Evolutionary conservation across 2,797 vertebrate species (phyloP).

Genomic region (Cygnus olor): DNA sequence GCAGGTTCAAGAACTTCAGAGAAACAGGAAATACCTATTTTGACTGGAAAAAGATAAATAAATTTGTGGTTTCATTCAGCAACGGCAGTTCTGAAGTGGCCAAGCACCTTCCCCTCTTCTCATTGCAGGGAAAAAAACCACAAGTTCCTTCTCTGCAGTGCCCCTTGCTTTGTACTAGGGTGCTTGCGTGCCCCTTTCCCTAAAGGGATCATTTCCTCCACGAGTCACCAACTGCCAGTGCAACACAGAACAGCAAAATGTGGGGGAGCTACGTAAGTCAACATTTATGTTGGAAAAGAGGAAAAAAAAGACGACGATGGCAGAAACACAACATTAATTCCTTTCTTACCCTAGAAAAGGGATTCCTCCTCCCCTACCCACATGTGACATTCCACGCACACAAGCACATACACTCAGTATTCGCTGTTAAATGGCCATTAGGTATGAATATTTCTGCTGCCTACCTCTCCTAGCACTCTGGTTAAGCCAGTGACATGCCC

Average conservation of each 20-base stretch:
- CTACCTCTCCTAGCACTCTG: background rate
- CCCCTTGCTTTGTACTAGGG: background rate
- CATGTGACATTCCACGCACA: fast-evolving
- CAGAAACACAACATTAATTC: background rate
- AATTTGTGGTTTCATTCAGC: background rate
- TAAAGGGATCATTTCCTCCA: background rate
- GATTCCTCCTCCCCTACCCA: background rate
- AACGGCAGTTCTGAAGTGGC: background rate
- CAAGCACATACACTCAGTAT: background rate
- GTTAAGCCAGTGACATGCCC: background rate
- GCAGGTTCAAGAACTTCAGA: background rate
- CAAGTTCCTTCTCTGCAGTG: background rate
- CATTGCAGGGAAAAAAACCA: background rate
- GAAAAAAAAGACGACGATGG: fast-evolving
- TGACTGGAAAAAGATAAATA: background rate
- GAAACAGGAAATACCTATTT: background rate
- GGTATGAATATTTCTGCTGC: background rate
- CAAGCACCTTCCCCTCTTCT: background rate
- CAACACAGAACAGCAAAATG: background rate
- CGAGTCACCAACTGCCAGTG: fast-evolving
- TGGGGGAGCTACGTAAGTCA: background rate
- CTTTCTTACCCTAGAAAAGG: background rate
- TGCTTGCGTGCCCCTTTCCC: background rate
- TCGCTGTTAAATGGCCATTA: background rate
- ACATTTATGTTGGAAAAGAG: background rate